These are phyloP conservation scores for Riptortus pedestris DNA, from an alignment of 1,140 invertebrate genomes.

Conservation along the genomic window DNA sequence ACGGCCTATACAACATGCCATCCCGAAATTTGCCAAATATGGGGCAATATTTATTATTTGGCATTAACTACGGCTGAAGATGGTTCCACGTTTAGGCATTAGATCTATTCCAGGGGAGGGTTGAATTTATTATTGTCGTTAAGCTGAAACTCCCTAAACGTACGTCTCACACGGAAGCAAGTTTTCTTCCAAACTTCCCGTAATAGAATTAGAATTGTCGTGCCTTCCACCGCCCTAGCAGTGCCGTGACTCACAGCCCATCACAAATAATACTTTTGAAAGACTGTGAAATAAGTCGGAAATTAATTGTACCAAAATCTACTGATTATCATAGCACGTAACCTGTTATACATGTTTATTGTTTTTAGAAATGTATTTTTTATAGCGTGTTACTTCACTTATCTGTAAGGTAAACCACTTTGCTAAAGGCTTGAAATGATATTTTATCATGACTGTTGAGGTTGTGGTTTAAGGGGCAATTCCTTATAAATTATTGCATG, in stretches of 20 bases:
- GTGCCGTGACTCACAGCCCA: not conserved
- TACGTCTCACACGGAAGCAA: not conserved
- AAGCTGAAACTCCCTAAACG: not conserved
- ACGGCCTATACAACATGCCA: too few relatives aligned
- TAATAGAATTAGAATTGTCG: slow-evolving; percentile 2
- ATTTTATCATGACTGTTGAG: too few relatives aligned
- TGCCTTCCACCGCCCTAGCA: slow-evolving; percentile 3
- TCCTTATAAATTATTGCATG: too few relatives aligned
- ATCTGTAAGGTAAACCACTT: too few relatives aligned
- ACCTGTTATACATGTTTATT: too few relatives aligned
- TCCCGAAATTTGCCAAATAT: slow-evolving; percentile 3
- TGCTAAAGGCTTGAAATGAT: too few relatives aligned
- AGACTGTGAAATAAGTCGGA: too few relatives aligned
- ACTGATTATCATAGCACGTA: too few relatives aligned
- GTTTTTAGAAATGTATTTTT: too few relatives aligned
- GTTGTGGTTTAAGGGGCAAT: too few relatives aligned
- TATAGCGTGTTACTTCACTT: too few relatives aligned
- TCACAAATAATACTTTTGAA: slow-evolving; percentile 1
- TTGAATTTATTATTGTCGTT: slow-evolving; percentile 1
- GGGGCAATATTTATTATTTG: slow-evolving; percentile 4
- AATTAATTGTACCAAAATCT: too few relatives aligned
- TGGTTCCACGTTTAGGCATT: not conserved
- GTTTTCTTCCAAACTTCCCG: not conserved
- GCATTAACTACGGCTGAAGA: not conserved
- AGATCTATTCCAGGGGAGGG: not conserved